Percentiles rank a stretch among this genome's conserved stretches.
phyloP scores from a whole-genome alignment of 2,888 invertebrate genomes.

The Amblyjoppa fuscipennis region DNA sequence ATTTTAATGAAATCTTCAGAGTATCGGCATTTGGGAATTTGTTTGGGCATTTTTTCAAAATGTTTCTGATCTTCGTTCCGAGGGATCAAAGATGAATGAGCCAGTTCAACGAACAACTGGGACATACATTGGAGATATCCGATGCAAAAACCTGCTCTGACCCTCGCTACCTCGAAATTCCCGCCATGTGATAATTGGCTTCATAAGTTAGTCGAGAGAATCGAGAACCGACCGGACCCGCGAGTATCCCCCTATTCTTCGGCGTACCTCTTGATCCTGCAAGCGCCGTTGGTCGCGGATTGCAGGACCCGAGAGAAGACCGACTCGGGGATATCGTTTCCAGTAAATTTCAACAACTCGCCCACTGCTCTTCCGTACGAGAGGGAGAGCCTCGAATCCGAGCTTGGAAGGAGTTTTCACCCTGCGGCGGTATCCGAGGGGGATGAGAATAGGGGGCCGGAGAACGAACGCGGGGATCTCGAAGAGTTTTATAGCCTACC shows the following conservation, averaged over 20 bases:
- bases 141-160: slow-evolving; percentile 1
- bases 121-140: not conserved
- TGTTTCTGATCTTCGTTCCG: not conserved
- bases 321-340: slow-evolving; percentile 71
- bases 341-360: slow-evolving; percentile 76
- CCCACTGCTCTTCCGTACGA: slow-evolving; percentile 2
- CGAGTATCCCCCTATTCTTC: slow-evolving; percentile 34
- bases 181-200: slow-evolving; percentile 61
- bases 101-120: not conserved
- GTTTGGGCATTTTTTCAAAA: not conserved
- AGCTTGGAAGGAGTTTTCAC: slow-evolving; percentile 16
- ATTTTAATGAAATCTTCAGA: not conserved
- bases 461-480: slow-evolving; percentile 62
- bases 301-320: slow-evolving; percentile 38
- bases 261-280: slow-evolving; percentile 35
- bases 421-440: not conserved
- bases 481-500: slow-evolving; percentile 77
- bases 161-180: slow-evolving; percentile 25
- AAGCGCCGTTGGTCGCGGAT: slow-evolving; percentile 39
- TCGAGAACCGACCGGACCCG: slow-evolving; percentile 48
- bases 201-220: slow-evolving; percentile 60
- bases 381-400: slow-evolving; percentile 14
- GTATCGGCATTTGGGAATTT: not conserved
- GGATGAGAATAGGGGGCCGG: slow-evolving; percentile 35
- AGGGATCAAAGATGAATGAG: not conserved